Evolutionary conservation across 2,113 vertebrate genomes (phyloP).

Genomic region (Hepsetus odoe): DNA sequence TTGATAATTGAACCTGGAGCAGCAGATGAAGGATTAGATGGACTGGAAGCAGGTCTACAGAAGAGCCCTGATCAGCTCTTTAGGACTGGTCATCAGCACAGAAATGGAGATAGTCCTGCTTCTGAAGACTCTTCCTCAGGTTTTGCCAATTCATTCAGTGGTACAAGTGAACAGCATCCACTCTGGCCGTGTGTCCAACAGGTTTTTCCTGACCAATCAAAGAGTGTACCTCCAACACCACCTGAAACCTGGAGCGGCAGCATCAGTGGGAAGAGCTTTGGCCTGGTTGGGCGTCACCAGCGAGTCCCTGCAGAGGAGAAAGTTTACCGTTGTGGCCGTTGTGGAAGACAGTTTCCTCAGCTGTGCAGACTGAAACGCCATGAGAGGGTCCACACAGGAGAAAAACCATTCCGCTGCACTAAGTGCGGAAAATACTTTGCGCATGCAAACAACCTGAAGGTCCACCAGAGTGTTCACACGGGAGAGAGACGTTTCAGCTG

Average conservation of each 20-base stretch:
- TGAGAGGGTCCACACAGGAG: neutral
- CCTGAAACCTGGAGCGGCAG: neutral
- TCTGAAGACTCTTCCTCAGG: neutral
- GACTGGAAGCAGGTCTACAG: neutral
- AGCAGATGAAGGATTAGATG: neutral
- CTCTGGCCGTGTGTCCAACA: neutral
- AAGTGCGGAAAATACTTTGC: neutral
- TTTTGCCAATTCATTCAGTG: neutral
- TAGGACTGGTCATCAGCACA: neutral
- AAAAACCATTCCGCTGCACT: neutral
- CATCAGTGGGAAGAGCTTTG: neutral
- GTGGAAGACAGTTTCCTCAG: neutral
- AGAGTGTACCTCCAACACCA: neutral
- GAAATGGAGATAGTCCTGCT: neutral
- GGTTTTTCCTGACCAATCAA: too few relatives aligned
- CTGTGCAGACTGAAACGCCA: neutral
- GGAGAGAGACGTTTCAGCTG: neutral
- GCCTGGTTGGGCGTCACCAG: neutral
- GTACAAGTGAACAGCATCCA: neutral
- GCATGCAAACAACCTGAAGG: neutral
- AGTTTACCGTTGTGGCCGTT: neutral
- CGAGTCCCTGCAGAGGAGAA: neutral
- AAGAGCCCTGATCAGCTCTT: neutral
- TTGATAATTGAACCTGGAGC: neutral
- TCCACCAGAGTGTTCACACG: neutral